Percentiles rank a stretch among this genome's conserved stretches.
These are phyloP conservation scores for Hylaea fasciaria DNA, from an alignment of 2,888 invertebrate genomes.

Conservation along the genomic window DNA sequence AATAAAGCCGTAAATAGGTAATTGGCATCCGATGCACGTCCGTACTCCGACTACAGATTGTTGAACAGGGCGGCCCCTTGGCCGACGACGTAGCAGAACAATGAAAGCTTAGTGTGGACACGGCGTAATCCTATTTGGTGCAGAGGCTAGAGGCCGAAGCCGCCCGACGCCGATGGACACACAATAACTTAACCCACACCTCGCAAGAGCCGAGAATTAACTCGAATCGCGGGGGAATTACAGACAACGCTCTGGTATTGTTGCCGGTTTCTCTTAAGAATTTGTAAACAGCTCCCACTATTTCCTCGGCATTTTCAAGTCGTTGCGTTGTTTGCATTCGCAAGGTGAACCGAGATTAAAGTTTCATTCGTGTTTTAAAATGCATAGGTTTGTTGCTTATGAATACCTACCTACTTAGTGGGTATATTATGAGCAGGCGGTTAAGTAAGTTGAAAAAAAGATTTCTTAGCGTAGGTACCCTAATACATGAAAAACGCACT, in stretches of 20 bases:
- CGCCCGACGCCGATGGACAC: slow-evolving; percentile 47
- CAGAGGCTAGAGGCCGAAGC: slow-evolving; percentile 37
- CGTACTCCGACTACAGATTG: slow-evolving; percentile 50
- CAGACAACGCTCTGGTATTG: slow-evolving; percentile 36
- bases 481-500: too few species aligned
- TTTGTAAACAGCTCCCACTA: slow-evolving; percentile 36
- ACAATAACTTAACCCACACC: slow-evolving; percentile 60
- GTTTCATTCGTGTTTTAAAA: slow-evolving; percentile 33
- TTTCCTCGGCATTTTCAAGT: slow-evolving; percentile 31
- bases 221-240: slow-evolving; percentile 41
- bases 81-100: slow-evolving; percentile 55
- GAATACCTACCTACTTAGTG: slow-evolving; percentile 9
- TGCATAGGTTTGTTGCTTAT: slow-evolving; percentile 23
- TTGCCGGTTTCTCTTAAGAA: slow-evolving; percentile 36
- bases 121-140: slow-evolving; percentile 65
- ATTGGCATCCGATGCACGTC: slow-evolving; percentile 52
- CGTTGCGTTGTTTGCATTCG: slow-evolving; percentile 30
- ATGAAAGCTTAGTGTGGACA: slow-evolving; percentile 59
- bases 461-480: too few species aligned
- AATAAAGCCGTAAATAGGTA: slow-evolving; percentile 47
- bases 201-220: slow-evolving; percentile 49
- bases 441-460: too few species aligned
- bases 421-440: too few species aligned
- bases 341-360: slow-evolving; percentile 34
- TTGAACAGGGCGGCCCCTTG: slow-evolving; percentile 45